phyloP scores from a whole-genome alignment of 2,797 vertebrate species.

The Pyrocephalus nanus region DNA sequence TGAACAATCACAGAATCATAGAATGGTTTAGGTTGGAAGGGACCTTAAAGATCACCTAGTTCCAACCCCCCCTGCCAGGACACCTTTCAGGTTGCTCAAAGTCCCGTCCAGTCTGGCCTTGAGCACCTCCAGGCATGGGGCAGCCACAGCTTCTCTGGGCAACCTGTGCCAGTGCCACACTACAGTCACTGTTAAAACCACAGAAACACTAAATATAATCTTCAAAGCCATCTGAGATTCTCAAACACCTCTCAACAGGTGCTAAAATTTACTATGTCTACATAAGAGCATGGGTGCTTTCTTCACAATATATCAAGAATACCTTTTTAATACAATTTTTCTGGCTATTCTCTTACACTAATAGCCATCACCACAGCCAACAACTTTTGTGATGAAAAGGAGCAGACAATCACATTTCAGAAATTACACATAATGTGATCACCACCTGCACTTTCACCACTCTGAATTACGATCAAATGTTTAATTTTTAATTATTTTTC shows the following conservation, averaged over 20 bases:
- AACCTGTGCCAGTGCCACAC: background rate
- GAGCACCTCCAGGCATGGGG: background rate
- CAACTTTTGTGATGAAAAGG: background rate
- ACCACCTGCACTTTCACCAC: background rate
- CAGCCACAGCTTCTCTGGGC: background rate
- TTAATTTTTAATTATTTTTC: background rate
- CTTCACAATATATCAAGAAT: background rate
- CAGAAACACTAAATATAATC: background rate
- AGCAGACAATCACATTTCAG: background rate
- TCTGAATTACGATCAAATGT: background rate
- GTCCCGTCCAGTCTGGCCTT: background rate
- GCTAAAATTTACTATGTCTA: background rate
- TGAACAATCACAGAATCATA: background rate
- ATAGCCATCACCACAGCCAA: background rate
- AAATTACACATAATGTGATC: background rate
- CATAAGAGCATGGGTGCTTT: background rate
- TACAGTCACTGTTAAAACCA: background rate
- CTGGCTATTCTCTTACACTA: background rate
- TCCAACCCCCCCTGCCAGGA: background rate
- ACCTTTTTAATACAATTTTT: conserved; percentile 11
- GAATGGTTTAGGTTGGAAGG: background rate
- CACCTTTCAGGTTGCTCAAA: background rate
- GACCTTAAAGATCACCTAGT: background rate
- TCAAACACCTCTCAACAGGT: background rate
- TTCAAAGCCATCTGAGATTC: conserved; percentile 12